Percentiles rank a stretch among this genome's conserved stretches.
Evolutionary conservation across 2,888 invertebrate species (phyloP).

Genomic region (Cephonodes hylas): DNA sequence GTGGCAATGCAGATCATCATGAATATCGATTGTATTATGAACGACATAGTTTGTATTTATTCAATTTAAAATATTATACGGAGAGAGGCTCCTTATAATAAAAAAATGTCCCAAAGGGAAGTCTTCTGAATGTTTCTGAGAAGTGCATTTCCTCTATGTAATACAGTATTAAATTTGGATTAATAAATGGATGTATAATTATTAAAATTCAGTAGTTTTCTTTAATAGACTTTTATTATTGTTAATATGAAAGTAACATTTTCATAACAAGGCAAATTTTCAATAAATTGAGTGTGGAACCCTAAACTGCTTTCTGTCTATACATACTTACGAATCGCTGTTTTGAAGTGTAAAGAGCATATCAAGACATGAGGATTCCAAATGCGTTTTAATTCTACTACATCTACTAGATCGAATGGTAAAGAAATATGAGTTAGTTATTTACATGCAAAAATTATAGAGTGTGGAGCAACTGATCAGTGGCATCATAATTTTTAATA

Average conservation of each 20-base stretch:
- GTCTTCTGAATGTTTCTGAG: conserved; percentile 94
- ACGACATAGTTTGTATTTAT: conserved; percentile 68
- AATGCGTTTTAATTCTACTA: no score
- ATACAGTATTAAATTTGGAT: conserved; percentile 92
- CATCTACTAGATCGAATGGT: no score
- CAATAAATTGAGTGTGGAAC: no score
- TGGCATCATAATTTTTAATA: no score
- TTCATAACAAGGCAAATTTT: no score
- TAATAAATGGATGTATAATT: conserved; percentile 80
- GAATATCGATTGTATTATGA: conserved; percentile 67
- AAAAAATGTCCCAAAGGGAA: conserved; percentile 81
- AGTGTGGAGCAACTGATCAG: no score
- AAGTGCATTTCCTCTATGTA: conserved; percentile 95
- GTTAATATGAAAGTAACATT: not conserved
- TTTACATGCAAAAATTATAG: no score
- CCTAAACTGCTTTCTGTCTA: no score
- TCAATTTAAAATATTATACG: conserved; percentile 63
- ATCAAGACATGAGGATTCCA: no score
- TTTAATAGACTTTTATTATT: not conserved
- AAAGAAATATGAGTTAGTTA: no score
- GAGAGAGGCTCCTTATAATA: conserved; percentile 61
- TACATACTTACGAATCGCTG: no score
- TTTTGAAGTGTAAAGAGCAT: no score
- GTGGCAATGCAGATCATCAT: conserved; percentile 81
- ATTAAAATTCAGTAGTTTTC: conserved; percentile 17